Base-by-base conservation (phyloP, 2,888 invertebrate genomes). In the Suillia variegata region DNA sequence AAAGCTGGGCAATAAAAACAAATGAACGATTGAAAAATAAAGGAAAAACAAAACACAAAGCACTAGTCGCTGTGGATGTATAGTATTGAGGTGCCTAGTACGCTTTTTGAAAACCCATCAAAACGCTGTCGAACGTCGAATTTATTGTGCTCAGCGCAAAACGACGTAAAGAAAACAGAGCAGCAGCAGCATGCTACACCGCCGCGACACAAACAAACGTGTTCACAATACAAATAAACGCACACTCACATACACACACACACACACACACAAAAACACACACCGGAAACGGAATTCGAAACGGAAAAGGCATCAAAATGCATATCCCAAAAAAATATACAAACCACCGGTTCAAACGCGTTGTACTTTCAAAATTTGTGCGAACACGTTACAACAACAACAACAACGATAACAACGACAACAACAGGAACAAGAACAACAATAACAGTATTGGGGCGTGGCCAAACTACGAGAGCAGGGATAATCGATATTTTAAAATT, bases 191-290 rank as follows among this genome's bases (percentile, higher is more conserved):
- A 4, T 22, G 48, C 8, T 8, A 18, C 74, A 70, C 74, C 73
- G 73, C 73, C 73, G 74, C 74, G 74, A 71, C 69, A 73, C 71
- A 73, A 73, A 73, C 73, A 73, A 73, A 73, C 74, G 73, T 73
- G 74, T 61, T 63, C 63, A 63, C 71, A 66, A 73, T 74, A 71
- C 70, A 74, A 74, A 74, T 70, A 74, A 74, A 74, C 13, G 21
- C 53, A 5, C 13, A 48, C 6, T 5, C 12, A n/a, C 6, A 38
- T 4, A 38, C 38, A 4, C 6, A 38, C 6, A 38, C 38, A n/a
- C n/a, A n/a, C 13, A 38, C 53, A 5, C 13, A 48, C 6, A 4
- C 12, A n/a, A 38, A 38, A 8, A 38, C 38, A 4, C 6, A 38
- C 6, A 38, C 38, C 10, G 6, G 13, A 8, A 38, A 38, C 38